These are phyloP conservation scores for Cepaea nemoralis DNA, from an alignment of 1,140 invertebrate species.

Conservation along the genomic window DNA sequence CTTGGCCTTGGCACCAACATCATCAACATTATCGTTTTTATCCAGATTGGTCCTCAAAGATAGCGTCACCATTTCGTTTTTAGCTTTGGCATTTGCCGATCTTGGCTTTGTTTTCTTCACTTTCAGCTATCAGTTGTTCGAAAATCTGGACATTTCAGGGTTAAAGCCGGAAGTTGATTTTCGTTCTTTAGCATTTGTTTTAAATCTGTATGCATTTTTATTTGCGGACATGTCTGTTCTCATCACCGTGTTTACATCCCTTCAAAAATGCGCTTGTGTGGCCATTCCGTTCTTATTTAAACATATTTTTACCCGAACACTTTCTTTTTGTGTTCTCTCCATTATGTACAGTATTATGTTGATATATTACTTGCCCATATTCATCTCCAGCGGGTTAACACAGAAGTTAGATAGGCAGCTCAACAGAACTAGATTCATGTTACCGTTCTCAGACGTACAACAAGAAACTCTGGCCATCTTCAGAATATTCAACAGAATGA, in stretches of 20 bases:
- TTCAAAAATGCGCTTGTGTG: constrained; percentile 12
- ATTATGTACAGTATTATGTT: neutral
- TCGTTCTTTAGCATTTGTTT: neutral
- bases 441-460: neutral
- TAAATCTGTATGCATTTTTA: neutral
- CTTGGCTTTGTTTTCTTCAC: constrained; percentile 7
- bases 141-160: neutral
- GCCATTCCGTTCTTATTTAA: neutral
- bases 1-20: neutral
- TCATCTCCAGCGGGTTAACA: neutral
- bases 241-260: neutral
- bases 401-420: neutral
- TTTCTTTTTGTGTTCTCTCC: neutral
- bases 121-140: neutral
- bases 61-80: neutral
- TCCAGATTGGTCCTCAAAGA: neutral
- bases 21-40: constrained; percentile 3
- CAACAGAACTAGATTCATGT: neutral
- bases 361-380: neutral
- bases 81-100: neutral
- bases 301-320: neutral
- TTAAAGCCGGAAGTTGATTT: neutral
- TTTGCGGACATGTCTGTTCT: neutral
- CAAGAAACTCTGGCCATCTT: neutral
- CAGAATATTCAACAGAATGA: constrained; percentile 16